Evolutionary conservation across 2,113 vertebrate genomes (phyloP).

Genomic region (Accipiter cooperii): DNA sequence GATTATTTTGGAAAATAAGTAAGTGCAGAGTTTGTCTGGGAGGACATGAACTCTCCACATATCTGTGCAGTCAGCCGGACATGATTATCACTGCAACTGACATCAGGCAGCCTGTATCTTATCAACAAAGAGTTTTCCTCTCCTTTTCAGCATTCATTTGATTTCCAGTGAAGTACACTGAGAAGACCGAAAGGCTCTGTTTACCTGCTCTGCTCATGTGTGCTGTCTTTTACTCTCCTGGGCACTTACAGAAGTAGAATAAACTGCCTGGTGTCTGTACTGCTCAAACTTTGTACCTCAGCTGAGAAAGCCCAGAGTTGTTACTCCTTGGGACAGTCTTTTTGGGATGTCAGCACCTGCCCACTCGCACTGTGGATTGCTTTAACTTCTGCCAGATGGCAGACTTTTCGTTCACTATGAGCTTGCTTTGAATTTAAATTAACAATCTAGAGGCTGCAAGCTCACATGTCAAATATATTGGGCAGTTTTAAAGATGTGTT

Average conservation of each 20-base stretch:
- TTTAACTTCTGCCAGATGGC: slow-evolving; percentile 11
- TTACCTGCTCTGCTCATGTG: not conserved
- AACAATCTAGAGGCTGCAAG: not conserved
- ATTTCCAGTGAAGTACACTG: not conserved
- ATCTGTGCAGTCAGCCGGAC: not conserved
- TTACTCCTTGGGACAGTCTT: not conserved
- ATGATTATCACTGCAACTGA: not conserved
- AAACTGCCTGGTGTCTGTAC: not conserved
- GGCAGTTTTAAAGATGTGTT: not conserved
- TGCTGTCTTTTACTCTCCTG: not conserved
- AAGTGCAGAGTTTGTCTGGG: not conserved
- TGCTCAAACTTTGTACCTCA: not conserved
- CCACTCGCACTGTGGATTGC: not conserved
- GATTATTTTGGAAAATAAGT: not conserved
- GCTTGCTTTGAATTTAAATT: slow-evolving; percentile 25
- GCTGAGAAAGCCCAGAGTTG: not conserved
- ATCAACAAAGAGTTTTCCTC: not conserved
- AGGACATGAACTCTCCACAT: not conserved
- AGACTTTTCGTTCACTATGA: not conserved
- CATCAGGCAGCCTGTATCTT: not conserved
- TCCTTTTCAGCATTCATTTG: not conserved
- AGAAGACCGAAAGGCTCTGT: not conserved
- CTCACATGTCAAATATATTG: not conserved
- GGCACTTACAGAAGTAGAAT: not conserved
- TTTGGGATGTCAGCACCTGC: slow-evolving; percentile 1